phyloP scores from a whole-genome alignment of 2,797 vertebrate genomes.

The Simalia tracyae region DNA sequence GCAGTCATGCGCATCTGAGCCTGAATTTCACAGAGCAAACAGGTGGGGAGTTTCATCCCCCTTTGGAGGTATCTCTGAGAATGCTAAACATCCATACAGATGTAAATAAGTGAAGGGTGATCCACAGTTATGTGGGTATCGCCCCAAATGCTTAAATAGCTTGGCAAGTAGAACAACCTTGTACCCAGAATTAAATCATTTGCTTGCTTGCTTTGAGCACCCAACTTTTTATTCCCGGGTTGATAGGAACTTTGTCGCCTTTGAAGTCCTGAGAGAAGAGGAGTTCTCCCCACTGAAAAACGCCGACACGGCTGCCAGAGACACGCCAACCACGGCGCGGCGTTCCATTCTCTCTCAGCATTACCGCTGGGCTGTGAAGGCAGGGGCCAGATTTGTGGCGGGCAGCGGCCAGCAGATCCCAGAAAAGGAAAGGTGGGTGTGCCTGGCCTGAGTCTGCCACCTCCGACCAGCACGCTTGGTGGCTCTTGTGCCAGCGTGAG shows the following conservation, averaged over 20 bases:
- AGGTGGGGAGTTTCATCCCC: background rate
- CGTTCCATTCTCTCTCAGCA: constrained; percentile 84
- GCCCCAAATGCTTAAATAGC: background rate
- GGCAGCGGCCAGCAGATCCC: constrained; percentile 66
- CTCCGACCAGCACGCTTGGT: background rate
- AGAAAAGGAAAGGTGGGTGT: constrained; percentile 70
- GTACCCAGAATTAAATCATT: background rate
- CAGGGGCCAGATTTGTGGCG: constrained; percentile 81
- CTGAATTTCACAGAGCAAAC: background rate
- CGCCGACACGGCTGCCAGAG: constrained; percentile 75
- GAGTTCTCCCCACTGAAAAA: constrained; percentile 96
- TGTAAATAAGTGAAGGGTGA: background rate
- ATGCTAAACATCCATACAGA: background rate
- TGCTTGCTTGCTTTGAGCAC: background rate
- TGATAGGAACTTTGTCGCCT: constrained; percentile 87
- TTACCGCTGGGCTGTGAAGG: constrained; percentile 83
- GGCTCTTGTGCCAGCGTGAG: too few relatives aligned
- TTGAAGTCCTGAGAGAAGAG: constrained; percentile 89
- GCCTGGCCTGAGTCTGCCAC: background rate
- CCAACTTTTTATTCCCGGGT: background rate
- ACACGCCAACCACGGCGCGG: constrained; percentile 82
- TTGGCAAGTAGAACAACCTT: background rate
- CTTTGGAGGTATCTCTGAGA: background rate
- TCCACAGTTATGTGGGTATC: background rate
- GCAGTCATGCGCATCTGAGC: background rate